Evolutionary conservation across 2,113 vertebrate genomes (phyloP).

Genomic region (Nesoenas mayeri): DNA sequence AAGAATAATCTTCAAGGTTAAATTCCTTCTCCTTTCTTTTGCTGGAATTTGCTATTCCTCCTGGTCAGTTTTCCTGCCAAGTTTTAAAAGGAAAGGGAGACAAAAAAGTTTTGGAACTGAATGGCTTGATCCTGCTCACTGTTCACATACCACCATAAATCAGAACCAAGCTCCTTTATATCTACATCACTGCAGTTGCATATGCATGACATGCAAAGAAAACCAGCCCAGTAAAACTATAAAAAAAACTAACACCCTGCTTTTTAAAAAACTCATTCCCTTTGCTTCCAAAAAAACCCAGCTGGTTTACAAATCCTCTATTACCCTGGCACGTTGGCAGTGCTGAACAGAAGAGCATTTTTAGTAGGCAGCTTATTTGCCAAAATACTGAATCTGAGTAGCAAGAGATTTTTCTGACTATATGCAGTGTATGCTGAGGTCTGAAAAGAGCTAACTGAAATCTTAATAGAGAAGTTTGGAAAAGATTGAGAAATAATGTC

Average conservation of each 20-base stretch:
- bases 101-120: neutral
- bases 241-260: neutral
- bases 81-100: neutral
- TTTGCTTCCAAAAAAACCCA: neutral
- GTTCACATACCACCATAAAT: neutral
- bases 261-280: neutral
- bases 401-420: neutral
- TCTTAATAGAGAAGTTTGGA: neutral
- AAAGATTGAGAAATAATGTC: neutral
- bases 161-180: neutral
- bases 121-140: neutral
- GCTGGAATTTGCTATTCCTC: neutral
- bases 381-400: neutral
- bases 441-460: neutral
- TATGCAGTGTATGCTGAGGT: neutral
- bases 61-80: neutral
- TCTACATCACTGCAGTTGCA: neutral
- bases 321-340: neutral
- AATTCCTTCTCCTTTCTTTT: neutral
- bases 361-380: neutral
- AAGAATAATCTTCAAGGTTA: neutral
- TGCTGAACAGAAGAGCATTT: neutral
- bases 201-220: neutral
- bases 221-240: neutral
- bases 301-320: neutral